Evolutionary conservation across 2,113 vertebrate genomes (phyloP), one percentile per base, ranked within the genome.

Genomic region (Lasiurus cinereus): DNA sequence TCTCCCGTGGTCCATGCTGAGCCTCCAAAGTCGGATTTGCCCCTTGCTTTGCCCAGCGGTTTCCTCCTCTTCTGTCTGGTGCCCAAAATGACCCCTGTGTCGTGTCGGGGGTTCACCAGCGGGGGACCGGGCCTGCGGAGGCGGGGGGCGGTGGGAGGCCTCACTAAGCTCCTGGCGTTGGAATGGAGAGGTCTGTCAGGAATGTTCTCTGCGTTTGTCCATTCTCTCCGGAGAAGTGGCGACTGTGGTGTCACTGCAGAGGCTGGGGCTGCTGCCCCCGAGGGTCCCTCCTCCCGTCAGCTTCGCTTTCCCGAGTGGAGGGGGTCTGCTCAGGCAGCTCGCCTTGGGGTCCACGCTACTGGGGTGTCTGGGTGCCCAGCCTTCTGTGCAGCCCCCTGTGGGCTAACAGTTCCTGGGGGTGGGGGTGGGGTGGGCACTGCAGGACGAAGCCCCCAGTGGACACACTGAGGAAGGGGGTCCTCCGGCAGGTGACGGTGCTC

Each of bases 211-310:
- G 69, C 43, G 0, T 27, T 15, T 46, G 1, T 21, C 78, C 27
- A 0, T 4, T 12, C 2, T 74, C 70, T 33, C 1, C 64, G 0
- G 19, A 12, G 39, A 7, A 21, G 54, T 27, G 59, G 14, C 2
- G 16, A 22, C 29, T 10, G 14, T 4, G n/a, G 33, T 11, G 2
- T 19, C 52, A 2, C 6, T 7, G 43, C 16, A 14, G 11, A 39
- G 39, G 39, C 3, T 39, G 39, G 39, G 39, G 39, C 39, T 39
- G 39, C 39, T 16, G 11, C 54, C 77, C 36, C 22, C 3, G 2
- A 0, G 2, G 33, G 4, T 29, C 59, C 18, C 5, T 62, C 48
- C 54, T 6, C 31, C 86, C 3, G 54, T 11, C 31, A 3, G 27
- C 50, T 36, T 36, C 39, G 15, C 31, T 27, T 56, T 70, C 33